Base-by-base conservation (phyloP, 1,140 invertebrate species). In the Sitodiplosis mosellana region DNA sequence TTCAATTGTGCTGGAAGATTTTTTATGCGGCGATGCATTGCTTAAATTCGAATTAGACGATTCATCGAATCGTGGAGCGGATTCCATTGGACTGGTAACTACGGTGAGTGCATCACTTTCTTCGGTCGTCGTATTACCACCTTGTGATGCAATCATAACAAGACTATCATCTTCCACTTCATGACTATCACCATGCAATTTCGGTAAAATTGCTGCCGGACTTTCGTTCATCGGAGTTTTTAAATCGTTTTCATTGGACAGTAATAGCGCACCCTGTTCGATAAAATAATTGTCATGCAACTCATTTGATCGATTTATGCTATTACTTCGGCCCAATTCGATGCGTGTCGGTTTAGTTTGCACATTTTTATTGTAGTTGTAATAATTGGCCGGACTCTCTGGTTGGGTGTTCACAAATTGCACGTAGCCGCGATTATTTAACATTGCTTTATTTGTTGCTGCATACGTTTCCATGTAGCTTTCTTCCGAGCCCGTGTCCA, bases 401-500 rank as follows among this genome's bases (percentile, higher is more conserved):
- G 48, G 54, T 34, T 50, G 45, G 6, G 53, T 41, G 49, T 80
- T 76, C 0, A 81, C 77, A 54, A 81, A 80, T 49, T 80, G 71
- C 41, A 81, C 64, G 52, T 81, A 82, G 0, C 79, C 79, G 21
- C 74, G 72, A 59, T 81, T 80, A 45, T 71, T 71, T 8, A 74
- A 43, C 19, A 67, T 46, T 1, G 67, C 59, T 15, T 66, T 64
- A 49, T 74, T 75, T 6, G 66, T 66, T 0, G 68, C 66, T 11
- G 72, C 69, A 47, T 73, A 73, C n/a, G 75, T 73, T 40, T 77
- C 75, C 10, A 75, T 63, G 34, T 33, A 69, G 64, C 60, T 78
- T 33, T 68, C 71, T 57, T 74, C 78, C 0, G 75, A 78, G 2
- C 78, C 78, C 0, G 78, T 81, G 53, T 85, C 82, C 78, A 83